phyloP scores from a whole-genome alignment of 2,113 vertebrate species.

The Actinemys pallida region DNA sequence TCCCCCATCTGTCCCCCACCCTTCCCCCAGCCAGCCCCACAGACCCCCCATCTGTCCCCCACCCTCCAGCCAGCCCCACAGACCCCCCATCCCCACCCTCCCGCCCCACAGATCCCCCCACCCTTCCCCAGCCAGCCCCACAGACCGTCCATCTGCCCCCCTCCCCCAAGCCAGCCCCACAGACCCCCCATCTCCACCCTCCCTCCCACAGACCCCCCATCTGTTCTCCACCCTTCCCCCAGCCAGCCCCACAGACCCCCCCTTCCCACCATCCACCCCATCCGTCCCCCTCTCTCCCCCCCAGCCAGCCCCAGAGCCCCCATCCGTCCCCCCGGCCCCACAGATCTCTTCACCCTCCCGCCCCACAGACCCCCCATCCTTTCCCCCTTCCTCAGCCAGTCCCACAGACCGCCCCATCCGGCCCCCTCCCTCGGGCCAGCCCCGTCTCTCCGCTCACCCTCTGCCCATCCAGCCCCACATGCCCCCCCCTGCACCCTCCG shows the following conservation, averaged over 20 bases:
- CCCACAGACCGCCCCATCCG: not conserved
- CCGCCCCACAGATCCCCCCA: not conserved
- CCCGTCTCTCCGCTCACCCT: no score
- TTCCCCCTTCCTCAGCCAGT: not conserved
- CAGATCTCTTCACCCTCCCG: no score
- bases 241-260: not conserved
- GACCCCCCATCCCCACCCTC: accelerated
- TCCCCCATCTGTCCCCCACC: not conserved
- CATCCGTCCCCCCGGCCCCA: not conserved
- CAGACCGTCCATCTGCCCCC: not conserved
- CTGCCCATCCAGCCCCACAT: no score
- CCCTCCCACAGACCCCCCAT: not conserved
- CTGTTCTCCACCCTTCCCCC: not conserved
- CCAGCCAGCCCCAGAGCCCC: no score
- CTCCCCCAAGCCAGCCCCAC: not conserved
- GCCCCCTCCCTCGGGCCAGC: not conserved
- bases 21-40: not conserved
- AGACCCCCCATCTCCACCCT: not conserved
- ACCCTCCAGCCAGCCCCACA: not conserved
- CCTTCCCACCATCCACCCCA: not conserved
- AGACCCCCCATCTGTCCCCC: not conserved
- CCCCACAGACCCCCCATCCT: not conserved
- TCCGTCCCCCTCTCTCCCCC: not conserved
- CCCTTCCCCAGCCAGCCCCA: not conserved
- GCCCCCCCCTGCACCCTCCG: no score